A percentile compares a stretch with the other conserved stretches of the same genome.
Evolutionary conservation across 1,140 invertebrate genomes (phyloP).

Genomic region (Drosophila bifasciata): DNA sequence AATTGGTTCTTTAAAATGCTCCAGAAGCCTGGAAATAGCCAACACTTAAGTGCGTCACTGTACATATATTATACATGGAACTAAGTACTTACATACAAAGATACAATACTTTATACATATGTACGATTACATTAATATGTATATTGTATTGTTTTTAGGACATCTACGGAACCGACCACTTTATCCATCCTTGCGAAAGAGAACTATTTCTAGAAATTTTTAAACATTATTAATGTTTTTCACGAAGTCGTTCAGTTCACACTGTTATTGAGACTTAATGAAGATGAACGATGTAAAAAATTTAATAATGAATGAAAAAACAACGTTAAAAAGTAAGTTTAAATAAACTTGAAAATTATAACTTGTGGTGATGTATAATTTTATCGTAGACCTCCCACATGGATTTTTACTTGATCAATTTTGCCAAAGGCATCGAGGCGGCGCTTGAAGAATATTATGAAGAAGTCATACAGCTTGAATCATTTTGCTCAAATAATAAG

Average conservation of each 20-base stretch:
- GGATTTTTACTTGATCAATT: constrained; percentile 87
- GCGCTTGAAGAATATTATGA: constrained; percentile 86
- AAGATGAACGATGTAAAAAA: not conserved
- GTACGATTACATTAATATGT: not conserved
- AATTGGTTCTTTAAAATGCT: too few relatives aligned
- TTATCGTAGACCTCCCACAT: constrained; percentile 30
- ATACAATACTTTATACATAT: too few relatives aligned
- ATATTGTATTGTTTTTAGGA: constrained; percentile 25
- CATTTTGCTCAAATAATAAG: constrained; percentile 85
- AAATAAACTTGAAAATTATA: too few relatives aligned
- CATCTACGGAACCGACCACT: constrained; percentile 46
- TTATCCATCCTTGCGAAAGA: constrained; percentile 78
- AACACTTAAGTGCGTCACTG: too few relatives aligned
- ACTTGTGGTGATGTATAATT: not conserved
- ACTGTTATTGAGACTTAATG: constrained; percentile 28
- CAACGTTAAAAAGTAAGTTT: not conserved
- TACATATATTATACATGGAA: too few relatives aligned
- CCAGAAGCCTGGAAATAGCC: too few relatives aligned
- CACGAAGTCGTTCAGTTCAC: constrained; percentile 67
- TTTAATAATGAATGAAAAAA: too few relatives aligned
- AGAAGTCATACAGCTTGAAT: constrained; percentile 86
- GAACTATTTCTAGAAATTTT: constrained; percentile 66
- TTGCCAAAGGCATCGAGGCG: constrained; percentile 86
- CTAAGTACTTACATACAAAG: too few relatives aligned
- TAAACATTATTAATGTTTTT: constrained; percentile 55